These are phyloP conservation scores for Eospalax fontanierii DNA, from an alignment of 2,797 vertebrate genomes.

Conservation along the genomic window DNA sequence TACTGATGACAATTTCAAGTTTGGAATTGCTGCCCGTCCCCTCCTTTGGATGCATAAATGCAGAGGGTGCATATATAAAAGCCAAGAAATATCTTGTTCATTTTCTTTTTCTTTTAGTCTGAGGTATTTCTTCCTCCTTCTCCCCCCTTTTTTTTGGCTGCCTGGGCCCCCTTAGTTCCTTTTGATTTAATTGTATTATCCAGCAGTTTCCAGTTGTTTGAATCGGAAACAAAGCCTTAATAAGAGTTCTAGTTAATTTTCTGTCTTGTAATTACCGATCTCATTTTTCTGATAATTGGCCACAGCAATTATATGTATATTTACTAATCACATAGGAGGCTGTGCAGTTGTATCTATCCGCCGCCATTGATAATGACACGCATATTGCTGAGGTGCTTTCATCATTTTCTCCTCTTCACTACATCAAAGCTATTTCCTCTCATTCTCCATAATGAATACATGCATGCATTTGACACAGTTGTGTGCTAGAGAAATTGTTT, in stretches of 20 bases:
- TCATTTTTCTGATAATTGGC: conserved; percentile 99
- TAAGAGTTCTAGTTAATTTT: conserved; percentile 97
- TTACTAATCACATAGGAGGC: conserved; percentile 96
- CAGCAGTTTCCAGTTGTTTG: conserved; percentile 90
- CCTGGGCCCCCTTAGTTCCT: conserved; percentile 87
- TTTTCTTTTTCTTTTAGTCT: conserved; percentile 67
- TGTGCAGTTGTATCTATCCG: conserved; percentile 91
- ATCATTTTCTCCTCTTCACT: conserved; percentile 93
- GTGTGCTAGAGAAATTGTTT: conserved; percentile 96
- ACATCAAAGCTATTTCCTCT: conserved; percentile 92
- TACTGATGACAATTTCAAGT: conserved; percentile 81
- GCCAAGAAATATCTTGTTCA: conserved; percentile 62
- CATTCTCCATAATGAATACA: conserved; percentile 93
- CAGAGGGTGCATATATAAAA: conserved; percentile 70
- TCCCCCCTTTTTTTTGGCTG: conserved; percentile 72
- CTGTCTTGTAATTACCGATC: conserved; percentile 98
- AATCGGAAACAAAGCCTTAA: conserved; percentile 95
- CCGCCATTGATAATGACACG: conserved; percentile 92
- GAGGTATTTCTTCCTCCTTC: conserved; percentile 42
- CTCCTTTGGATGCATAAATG: conserved; percentile 72
- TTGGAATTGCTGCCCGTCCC: conserved; percentile 74
- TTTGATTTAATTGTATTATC: conserved; percentile 91
- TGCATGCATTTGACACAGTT: conserved; percentile 95
- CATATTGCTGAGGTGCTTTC: conserved; percentile 95
- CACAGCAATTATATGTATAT: conserved; percentile 99